Conservation (phyloP, 2,797 vertebrate species). For the Chiroxiphia lanceolata region DNA sequence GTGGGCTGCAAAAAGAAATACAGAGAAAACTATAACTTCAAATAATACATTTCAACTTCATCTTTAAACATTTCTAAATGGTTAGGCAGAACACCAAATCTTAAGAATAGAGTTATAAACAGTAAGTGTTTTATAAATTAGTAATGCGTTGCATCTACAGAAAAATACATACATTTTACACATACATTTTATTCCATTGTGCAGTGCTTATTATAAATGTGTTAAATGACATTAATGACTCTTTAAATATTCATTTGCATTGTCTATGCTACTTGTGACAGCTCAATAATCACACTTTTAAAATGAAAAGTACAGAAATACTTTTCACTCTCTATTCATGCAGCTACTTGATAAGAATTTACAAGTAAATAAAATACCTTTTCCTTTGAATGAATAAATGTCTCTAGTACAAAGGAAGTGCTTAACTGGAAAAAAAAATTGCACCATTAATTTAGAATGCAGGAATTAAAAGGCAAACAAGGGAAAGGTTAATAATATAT, state of each 20-base stretch:
- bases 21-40: background rate
- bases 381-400: slow-evolving; percentile 99
- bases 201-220: background rate
- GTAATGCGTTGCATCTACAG: background rate
- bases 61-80: background rate
- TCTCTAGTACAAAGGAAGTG: slow-evolving; percentile 97
- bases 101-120: background rate
- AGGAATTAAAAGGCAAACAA: background rate
- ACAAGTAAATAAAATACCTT: slow-evolving; percentile 82
- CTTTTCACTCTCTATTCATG: slow-evolving; percentile 9
- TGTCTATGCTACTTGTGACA: background rate
- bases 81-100: background rate
- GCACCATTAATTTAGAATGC: slow-evolving; percentile 51
- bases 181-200: background rate
- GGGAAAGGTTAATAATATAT: background rate
- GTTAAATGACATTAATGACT: background rate
- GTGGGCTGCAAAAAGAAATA: slow-evolving; percentile 85
- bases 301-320: background rate
- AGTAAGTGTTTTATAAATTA: background rate
- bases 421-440: slow-evolving; percentile 86
- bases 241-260: background rate
- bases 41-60: background rate
- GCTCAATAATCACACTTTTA: background rate
- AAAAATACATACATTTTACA: background rate
- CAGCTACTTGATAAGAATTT: slow-evolving; percentile 33